Evolutionary conservation across 37 sponge, comb jelly and placozoan genomes (phyloP).

Genomic region (Aplysina aerophoba): DNA sequence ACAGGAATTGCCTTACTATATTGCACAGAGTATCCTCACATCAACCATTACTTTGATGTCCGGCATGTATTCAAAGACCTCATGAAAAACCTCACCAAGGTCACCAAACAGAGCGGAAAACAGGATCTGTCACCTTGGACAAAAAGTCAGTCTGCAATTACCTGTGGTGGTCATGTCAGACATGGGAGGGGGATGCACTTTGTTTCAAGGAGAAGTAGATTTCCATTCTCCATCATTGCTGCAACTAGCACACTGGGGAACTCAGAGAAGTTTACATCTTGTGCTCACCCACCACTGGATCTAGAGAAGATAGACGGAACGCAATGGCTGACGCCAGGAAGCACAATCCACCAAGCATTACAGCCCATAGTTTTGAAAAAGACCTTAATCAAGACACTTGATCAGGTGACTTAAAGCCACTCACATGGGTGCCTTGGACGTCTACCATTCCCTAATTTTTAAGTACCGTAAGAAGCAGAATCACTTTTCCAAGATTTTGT

Average conservation of each 20-base stretch:
- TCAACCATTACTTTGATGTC: conserved; percentile 56
- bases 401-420: neutral
- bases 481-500: neutral
- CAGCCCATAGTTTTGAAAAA: neutral
- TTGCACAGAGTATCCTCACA: conserved; percentile 32
- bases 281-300: too few relatives aligned
- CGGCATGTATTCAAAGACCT: conserved; percentile 48
- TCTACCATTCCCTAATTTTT: neutral
- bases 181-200: conserved; percentile 6
- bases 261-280: too few relatives aligned
- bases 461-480: neutral
- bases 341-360: too few relatives aligned
- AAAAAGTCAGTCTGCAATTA: conserved; percentile 22
- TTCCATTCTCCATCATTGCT: too few relatives aligned
- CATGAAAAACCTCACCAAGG: conserved; percentile 23
- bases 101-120: conserved; percentile 8
- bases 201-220: too few relatives aligned
- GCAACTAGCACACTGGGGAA: too few relatives aligned
- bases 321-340: too few relatives aligned
- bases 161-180: conserved; percentile 39
- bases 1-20: neutral
- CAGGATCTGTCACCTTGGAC: conserved; percentile 18
- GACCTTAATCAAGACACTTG: conserved; percentile 3
- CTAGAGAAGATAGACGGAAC: too few relatives aligned
- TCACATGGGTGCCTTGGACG: neutral